Base-by-base conservation (phyloP, 1,140 invertebrate genomes). In the Calosoma granatense region DNA sequence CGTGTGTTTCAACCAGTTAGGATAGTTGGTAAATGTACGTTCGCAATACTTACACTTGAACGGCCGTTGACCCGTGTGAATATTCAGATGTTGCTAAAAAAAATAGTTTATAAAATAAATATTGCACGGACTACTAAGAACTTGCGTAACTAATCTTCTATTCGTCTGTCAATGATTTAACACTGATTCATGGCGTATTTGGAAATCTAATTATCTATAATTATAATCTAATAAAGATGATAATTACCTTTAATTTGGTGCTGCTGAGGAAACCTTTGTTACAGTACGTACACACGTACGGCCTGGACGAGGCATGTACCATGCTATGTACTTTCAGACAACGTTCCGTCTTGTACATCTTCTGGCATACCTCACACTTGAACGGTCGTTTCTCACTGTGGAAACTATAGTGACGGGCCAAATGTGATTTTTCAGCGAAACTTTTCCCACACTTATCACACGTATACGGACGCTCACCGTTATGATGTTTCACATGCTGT, bases 391-490 rank as follows among this genome's bases (percentile, higher is more conserved):
- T 66, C 47, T 74, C 67, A 19, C 69, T 71, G 61, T 78, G 77
- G 52, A 73, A 72, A 58, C 74, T 75, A 47, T 73, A 70, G 60
- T 78, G 77, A 0, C 75, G 65, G 54, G 74, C 69, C 54, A 77
- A 55, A 61, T 77, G 76, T 1, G 73, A 75, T 56, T 73, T 72
- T 60, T 76, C 76, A 59, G 73, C 72, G 63, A 76, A 77, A 22
- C 71, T 72, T 64, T 75, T 73, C 41, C 72, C 70, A 63, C 85
- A 86, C 53, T 84, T 67, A 53, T 80, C 76, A 76, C 88, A 90
- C 22, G 75, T 73, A 66, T 87, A 88, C 1, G 86, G 87, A 63
- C 86, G 86, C 60, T 88, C 85, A 61, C 84, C 83, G 1, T 84
- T 86, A 60, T 87, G 86, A 55, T 82, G 83, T 52, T 85, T 71